Conservation (phyloP, 2,113 vertebrate genomes). For the Phyllostomus discolor region DNA sequence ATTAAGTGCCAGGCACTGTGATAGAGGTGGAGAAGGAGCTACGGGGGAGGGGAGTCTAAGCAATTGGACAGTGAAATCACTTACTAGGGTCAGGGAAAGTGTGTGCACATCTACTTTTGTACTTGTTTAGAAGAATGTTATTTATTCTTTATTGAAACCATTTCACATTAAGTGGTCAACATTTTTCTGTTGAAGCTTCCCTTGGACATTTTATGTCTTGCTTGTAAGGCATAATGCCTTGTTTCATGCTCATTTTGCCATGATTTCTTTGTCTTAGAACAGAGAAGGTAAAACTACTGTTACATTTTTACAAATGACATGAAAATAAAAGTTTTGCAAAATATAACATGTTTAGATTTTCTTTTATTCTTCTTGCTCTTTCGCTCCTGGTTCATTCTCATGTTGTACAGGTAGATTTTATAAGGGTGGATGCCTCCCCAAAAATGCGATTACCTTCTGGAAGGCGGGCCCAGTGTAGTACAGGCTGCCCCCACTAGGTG, state of each 20-base stretch:
- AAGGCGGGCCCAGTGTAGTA: no score
- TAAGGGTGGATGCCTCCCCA: no score
- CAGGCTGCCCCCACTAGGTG: no score
- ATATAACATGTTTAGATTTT: not conserved
- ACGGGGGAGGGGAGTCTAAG: accelerated
- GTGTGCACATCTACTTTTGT: not conserved
- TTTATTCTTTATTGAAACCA: not conserved
- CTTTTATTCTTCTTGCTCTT: no score
- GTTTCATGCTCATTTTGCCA: not conserved
- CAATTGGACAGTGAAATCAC: not conserved
- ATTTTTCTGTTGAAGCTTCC: no score
- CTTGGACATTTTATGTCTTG: no score
- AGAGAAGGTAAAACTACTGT: not conserved
- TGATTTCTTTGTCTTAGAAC: slow-evolving; percentile 35
- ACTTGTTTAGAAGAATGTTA: not conserved
- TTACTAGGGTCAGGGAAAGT: not conserved
- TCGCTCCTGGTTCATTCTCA: no score
- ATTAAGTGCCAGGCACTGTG: not conserved
- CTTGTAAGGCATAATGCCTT: slow-evolving; percentile 61
- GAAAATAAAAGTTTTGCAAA: slow-evolving; percentile 50
- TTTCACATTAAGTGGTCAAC: no score
- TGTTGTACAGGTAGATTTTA: no score
- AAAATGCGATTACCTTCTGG: no score
- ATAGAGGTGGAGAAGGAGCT: accelerated
- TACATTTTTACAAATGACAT: not conserved